Base-by-base conservation (phyloP, 2,888 invertebrate species). In the Drosophila kambysellisi region DNA sequence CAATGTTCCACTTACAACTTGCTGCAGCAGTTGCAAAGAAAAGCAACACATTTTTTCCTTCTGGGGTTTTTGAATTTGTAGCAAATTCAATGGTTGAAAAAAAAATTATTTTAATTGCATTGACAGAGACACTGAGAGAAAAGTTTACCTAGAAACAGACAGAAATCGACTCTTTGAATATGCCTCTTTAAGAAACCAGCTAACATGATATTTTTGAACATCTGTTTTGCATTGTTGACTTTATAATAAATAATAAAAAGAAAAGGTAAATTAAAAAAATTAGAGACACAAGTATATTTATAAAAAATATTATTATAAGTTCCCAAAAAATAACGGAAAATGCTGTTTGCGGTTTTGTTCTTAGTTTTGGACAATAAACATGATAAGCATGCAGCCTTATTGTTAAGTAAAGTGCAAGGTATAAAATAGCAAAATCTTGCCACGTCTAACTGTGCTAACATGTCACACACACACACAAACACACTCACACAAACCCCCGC, bases 371-470 rank as follows among this genome's bases (percentile, higher is more conserved):
- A 8, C 4, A 25, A 25, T 25, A 25, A 25, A 25, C 25, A 25
- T 25, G 25, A 8, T 15, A 46, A 15, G 2, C 12, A 39, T 5
- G 37, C 57, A 46, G 56, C 77, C 54, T 29, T 25, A 1, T n/a
- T 37, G 35, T 46, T 12, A 7, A 1, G 3, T 2, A 25, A 33
- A 29, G 11, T 54, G 33, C 60, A 32, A 30, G 56, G 64, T 64
- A 68, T 71, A 37, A 20, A 20, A 54, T 35, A 43, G 51, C 43
- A 15, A 32, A 56, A 51, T 70, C 65, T 71, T 74, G 61, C 68
- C 67, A 74, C 73, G 79, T 77, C 82, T 77, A 70, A 68, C 71
- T 78, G 59, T 81, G 72, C 72, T 25, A 46, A 87, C 84, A 89
- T 84, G 85, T 78, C 80, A 75, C 84, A 67, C 70, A 65, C 76